Percentiles rank a stretch among this genome's conserved stretches.
phyloP scores from a whole-genome alignment of 2,797 vertebrate species.

The Cynodonichthys magdalenae region DNA sequence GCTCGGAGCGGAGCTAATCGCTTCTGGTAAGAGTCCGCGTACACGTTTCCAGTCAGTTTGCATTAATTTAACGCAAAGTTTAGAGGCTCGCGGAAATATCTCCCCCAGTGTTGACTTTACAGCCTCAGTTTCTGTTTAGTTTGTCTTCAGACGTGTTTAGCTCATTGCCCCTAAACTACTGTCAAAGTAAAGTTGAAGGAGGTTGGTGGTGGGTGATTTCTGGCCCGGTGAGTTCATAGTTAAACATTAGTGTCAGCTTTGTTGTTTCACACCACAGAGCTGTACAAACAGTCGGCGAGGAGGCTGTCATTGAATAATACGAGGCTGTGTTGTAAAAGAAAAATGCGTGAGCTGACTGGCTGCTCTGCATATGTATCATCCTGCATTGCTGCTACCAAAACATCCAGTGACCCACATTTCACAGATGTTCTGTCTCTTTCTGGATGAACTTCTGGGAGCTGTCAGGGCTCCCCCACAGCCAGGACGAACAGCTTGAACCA shows the following conservation, averaged over 20 bases:
- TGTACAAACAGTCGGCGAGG: conserved; percentile 3
- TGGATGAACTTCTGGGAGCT: conserved; percentile 7
- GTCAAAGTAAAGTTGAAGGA: not conserved
- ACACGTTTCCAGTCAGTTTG: conserved; percentile 1
- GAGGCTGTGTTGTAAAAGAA: not conserved
- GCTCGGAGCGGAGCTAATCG: conserved; percentile 71
- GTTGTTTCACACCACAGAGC: conserved; percentile 14
- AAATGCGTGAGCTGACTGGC: not conserved
- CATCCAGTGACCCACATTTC: conserved; percentile 63
- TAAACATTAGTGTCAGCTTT: conserved; percentile 15
- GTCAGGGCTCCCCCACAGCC: conserved; percentile 4
- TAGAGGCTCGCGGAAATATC: conserved; percentile 8
- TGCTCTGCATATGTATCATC: conserved; percentile 50
- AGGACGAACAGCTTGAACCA: conserved; percentile 26
- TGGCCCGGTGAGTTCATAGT: not conserved
- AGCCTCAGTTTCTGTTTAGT: conserved; percentile 6
- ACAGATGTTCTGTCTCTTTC: conserved; percentile 19
- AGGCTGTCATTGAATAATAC: conserved; percentile 20
- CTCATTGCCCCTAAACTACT: not conserved
- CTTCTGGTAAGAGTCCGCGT: conserved; percentile 73
- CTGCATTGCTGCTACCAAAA: conserved; percentile 48
- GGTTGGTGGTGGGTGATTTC: not conserved
- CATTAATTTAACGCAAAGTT: conserved; percentile 8
- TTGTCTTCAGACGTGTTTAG: conserved; percentile 23
- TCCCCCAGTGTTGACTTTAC: conserved; percentile 53